Base-by-base conservation (phyloP, 1,140 invertebrate genomes). In the Drosophila parabipectinata region DNA sequence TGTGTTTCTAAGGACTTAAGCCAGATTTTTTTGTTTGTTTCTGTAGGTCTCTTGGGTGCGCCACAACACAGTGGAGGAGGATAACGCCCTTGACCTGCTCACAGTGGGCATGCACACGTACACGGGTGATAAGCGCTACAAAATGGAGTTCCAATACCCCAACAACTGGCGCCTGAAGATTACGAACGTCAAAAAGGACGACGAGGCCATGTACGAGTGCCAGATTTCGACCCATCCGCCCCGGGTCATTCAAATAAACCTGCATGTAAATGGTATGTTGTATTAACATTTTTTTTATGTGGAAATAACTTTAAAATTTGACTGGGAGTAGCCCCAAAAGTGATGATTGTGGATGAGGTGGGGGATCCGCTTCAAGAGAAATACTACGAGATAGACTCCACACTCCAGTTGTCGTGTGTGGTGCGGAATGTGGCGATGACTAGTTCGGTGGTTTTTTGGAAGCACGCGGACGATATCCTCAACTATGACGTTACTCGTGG, bases 181-280 rank as follows among this genome's bases (percentile, higher is more conserved):
- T 72, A 93, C 93, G 79, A 94, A 94, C 57, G 94, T 95, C 8
- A 95, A 94, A 74, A 95, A 94, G 72, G 94, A 94, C 74, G 95
- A 96, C 77, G 95, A 95, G 85, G 95, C 95, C 26, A 93, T 94
- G 51, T 96, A 96, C 91, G 95, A 95, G 90, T 96, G 95, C 90
- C 95, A 96, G 92, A 95, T 96, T 87, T 95, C 95, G 58, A 96
- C 95, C 30, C 95, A 96, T 92, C 95, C 95, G 61, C 95, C 95
- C 32, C 94, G 95, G 87, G 95, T 95, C 71, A 95, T 95, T 92
- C 93, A 94, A 87, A 94, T 95, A 63, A 95, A 95, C 91, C 92
- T 96, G 48, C 94, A 94, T 91, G 94, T 96, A 52, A 95, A 95
- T 91, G 95, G 95, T 96, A 83, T 94, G 54, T 26, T 15, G 3